Evolutionary conservation across 2,113 vertebrate genomes (phyloP).

Genomic region (Gymnobelideus leadbeateri): DNA sequence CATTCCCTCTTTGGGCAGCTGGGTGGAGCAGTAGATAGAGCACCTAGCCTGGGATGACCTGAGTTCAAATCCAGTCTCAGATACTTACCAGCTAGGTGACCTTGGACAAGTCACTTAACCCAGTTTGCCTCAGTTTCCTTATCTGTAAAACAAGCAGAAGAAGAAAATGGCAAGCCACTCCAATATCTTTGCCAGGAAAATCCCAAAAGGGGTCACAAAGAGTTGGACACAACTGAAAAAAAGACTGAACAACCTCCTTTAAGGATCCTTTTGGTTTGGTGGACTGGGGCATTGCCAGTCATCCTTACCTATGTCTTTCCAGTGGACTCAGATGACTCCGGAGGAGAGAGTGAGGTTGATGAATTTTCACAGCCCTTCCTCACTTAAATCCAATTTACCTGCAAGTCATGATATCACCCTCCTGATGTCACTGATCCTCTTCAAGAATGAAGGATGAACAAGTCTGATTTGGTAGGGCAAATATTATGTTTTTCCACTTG

Average conservation of each 20-base stretch:
- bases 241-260: background rate
- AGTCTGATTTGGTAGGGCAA: background rate
- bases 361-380: no score
- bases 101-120: background rate
- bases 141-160: no score
- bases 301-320: no score
- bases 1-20: background rate
- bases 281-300: no score
- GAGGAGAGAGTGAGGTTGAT: no score
- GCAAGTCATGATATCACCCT: no score
- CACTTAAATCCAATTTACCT: no score
- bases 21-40: no score
- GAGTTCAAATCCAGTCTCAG: background rate
- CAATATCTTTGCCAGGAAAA: background rate
- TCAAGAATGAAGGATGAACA: no score
- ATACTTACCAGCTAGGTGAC: background rate
- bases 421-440: no score
- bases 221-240: background rate
- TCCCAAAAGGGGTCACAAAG: background rate
- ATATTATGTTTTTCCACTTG: background rate
- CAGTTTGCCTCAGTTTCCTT: background rate
- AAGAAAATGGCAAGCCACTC: background rate
- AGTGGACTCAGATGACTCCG: no score
- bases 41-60: background rate
- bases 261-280: background rate